These are phyloP conservation scores for Muscicapa comitata DNA, from an alignment of 2,797 vertebrate species.

Conservation along the genomic window DNA sequence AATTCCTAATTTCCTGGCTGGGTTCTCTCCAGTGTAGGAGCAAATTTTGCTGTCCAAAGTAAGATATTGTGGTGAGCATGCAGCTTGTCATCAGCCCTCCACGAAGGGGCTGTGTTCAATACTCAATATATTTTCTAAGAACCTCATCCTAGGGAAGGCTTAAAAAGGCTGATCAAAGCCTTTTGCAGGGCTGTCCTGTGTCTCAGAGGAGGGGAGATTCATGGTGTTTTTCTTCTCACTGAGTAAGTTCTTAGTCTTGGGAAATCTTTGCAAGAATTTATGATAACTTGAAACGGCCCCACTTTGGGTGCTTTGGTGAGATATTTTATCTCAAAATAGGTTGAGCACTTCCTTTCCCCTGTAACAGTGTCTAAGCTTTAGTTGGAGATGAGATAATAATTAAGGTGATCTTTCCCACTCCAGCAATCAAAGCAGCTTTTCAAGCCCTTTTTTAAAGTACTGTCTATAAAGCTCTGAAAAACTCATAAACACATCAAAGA, in stretches of 20 bases:
- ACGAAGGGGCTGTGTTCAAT: background rate
- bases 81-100: background rate
- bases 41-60: background rate
- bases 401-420: background rate
- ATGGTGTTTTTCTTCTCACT: background rate
- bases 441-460: background rate
- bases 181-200: background rate
- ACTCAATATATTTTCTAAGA: background rate
- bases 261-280: background rate
- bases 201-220: background rate
- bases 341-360: background rate
- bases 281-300: background rate
- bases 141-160: background rate
- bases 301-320: background rate
- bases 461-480: background rate
- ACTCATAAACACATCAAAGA: background rate
- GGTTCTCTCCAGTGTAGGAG: background rate
- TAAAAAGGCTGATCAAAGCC: background rate
- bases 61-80: background rate
- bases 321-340: background rate
- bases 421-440: background rate
- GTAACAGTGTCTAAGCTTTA: background rate
- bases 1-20: background rate
- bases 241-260: background rate
- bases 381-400: background rate